These are phyloP conservation scores for Calidris pugnax DNA, from an alignment of 2,113 vertebrate genomes.

Conservation along the genomic window DNA sequence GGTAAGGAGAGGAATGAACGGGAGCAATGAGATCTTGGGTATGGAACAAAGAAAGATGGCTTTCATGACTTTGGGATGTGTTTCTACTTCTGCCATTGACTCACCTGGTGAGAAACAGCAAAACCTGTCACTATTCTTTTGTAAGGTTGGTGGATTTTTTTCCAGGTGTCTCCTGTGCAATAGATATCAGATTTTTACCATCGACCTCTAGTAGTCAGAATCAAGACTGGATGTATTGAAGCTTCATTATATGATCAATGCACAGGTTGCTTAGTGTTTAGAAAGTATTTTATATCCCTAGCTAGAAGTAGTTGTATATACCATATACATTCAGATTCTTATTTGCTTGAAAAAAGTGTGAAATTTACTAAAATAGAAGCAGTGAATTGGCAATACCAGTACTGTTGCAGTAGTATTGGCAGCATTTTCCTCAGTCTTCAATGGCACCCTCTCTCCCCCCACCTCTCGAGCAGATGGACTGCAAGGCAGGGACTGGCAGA, in stretches of 20 bases:
- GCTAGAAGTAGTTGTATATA: neutral
- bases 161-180: neutral
- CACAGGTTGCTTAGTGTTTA: neutral
- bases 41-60: neutral
- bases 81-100: neutral
- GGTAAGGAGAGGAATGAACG: neutral
- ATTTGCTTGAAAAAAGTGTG: neutral
- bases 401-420: neutral
- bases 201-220: neutral
- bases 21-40: neutral
- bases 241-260: neutral
- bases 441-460: neutral
- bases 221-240: neutral
- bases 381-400: neutral
- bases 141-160: neutral
- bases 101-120: neutral
- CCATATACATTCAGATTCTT: neutral
- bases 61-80: neutral
- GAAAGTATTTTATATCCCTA: neutral
- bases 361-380: neutral
- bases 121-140: neutral
- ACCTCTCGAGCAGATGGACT: neutral
- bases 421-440: neutral
- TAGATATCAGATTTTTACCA: neutral
- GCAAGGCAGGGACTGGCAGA: neutral